Evolutionary conservation across 2,888 invertebrate species (phyloP).

Genomic region (Leptopterna dolabrata): DNA sequence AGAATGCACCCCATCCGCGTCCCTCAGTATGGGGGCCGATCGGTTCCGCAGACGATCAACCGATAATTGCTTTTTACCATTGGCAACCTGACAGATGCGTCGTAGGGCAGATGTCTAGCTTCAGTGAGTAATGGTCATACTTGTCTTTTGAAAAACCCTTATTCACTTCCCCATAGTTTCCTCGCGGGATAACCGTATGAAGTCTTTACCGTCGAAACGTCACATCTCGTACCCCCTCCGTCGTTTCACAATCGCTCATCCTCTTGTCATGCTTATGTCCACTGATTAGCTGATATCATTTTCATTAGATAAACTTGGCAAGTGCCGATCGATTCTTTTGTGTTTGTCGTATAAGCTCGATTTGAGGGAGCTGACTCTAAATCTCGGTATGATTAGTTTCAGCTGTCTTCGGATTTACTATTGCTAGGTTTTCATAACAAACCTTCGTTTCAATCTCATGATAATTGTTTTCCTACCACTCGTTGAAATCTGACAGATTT

Average conservation of each 20-base stretch:
- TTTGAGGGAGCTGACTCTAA: too few relatives aligned
- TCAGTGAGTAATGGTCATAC: slow-evolving; percentile 46
- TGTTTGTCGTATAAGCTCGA: background rate
- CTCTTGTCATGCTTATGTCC: background rate
- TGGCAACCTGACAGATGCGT: slow-evolving; percentile 47
- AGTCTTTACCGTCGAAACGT: too few relatives aligned
- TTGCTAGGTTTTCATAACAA: too few relatives aligned
- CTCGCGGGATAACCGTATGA: background rate
- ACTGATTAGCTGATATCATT: background rate
- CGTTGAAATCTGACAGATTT: too few relatives aligned
- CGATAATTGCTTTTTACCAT: slow-evolving; percentile 48
- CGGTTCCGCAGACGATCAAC: background rate
- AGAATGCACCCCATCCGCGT: background rate
- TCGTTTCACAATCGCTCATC: background rate
- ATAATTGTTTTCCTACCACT: too few relatives aligned
- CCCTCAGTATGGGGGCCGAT: background rate
- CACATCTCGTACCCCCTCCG: background rate
- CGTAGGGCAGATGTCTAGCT: slow-evolving; percentile 36
- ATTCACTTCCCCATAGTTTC: background rate
- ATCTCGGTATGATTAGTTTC: too few relatives aligned
- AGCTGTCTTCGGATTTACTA: too few relatives aligned
- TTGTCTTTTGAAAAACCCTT: background rate
- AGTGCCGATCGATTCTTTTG: background rate
- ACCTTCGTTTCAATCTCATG: too few relatives aligned
- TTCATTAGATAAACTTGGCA: background rate